A percentile compares a stretch with the other conserved stretches of the same genome.
Evolutionary conservation across 1,140 invertebrate species (phyloP).

Genomic region (Capitella teleta): DNA sequence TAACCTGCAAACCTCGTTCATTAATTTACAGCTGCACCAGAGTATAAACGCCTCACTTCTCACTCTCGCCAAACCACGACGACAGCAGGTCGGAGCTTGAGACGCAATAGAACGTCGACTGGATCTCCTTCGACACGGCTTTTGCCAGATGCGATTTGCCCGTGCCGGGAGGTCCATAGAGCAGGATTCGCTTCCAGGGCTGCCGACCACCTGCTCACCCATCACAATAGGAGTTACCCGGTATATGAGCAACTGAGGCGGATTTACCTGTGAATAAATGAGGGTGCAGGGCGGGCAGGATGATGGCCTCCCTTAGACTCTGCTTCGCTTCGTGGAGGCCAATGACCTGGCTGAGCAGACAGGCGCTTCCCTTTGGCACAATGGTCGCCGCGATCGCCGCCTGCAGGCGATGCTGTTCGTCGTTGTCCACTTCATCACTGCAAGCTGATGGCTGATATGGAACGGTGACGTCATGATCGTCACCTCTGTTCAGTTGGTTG

Average conservation of each 20-base stretch:
- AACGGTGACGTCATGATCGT: neutral
- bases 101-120: slow-evolving; percentile 98
- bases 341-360: slow-evolving; percentile 92
- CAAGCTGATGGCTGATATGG: neutral
- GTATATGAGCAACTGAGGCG: neutral
- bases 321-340: slow-evolving; percentile 94
- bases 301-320: slow-evolving; percentile 98
- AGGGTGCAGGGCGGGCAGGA: slow-evolving; percentile 95
- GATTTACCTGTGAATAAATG: slow-evolving; percentile 79
- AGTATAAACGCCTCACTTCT: slow-evolving; percentile 60
- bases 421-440: neutral
- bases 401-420: slow-evolving; percentile 5
- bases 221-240: neutral
- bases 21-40: neutral
- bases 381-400: slow-evolving; percentile 31
- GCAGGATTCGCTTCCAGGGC: slow-evolving; percentile 94
- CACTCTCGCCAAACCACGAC: slow-evolving; percentile 98
- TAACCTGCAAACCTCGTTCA: slow-evolving; percentile 44
- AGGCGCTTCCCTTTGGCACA: slow-evolving; percentile 23
- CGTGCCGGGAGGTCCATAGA: slow-evolving; percentile 98
- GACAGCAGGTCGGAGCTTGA: slow-evolving; percentile 97
- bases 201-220: slow-evolving; percentile 60
- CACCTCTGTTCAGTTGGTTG: neutral
- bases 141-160: slow-evolving; percentile 99
- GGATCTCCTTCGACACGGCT: slow-evolving; percentile 97